Conservation (phyloP, 2,888 invertebrate species). For the Pristionchus arcanus region DNA sequence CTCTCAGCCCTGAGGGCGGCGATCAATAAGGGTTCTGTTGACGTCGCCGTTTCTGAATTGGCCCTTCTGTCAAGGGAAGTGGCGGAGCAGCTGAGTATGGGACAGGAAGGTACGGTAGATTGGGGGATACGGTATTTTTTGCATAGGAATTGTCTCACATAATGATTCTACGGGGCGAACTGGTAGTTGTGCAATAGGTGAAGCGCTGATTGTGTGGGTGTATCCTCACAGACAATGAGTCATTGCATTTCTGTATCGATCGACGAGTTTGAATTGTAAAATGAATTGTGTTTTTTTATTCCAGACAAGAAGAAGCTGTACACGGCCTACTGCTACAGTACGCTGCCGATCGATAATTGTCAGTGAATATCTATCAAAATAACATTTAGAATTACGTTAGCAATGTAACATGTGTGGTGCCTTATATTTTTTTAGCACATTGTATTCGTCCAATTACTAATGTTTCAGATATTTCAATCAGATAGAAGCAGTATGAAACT, state of each 20-base stretch:
- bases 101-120: constrained; percentile 71
- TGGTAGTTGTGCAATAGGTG: too few species aligned
- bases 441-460: too few species aligned
- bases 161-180: neutral
- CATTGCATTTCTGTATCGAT: too few species aligned
- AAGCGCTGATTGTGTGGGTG: too few species aligned
- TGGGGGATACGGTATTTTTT: neutral
- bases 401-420: too few species aligned
- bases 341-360: constrained; percentile 64
- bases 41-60: constrained; percentile 47
- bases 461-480: constrained; percentile 15
- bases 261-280: too few species aligned
- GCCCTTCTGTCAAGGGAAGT: constrained; percentile 60
- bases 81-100: constrained; percentile 69
- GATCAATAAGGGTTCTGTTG: constrained; percentile 39
- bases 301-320: constrained; percentile 76
- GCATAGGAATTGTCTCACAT: neutral
- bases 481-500: neutral
- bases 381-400: too few species aligned
- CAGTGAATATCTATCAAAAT: constrained; percentile 42
- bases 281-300: neutral
- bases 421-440: too few species aligned
- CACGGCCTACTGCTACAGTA: constrained; percentile 75
- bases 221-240: too few species aligned
- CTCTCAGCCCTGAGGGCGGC: constrained; percentile 12